phyloP scores from a whole-genome alignment of 2,797 vertebrate genomes.

The Karalla daura region DNA sequence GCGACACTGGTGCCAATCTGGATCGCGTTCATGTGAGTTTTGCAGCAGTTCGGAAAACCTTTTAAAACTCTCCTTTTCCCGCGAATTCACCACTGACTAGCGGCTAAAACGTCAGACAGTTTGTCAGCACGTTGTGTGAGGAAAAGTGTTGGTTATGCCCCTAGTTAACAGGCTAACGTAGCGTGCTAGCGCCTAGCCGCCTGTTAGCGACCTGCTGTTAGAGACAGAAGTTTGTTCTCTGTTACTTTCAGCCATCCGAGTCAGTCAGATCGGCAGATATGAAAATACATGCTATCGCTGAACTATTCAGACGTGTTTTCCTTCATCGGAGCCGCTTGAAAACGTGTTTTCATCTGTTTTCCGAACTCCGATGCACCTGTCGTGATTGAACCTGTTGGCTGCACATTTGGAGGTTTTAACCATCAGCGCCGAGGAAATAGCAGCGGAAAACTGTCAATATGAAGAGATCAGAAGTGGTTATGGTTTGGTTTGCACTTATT shows the following conservation, averaged over 20 bases:
- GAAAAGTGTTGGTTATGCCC: fast-evolving
- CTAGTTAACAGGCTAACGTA: background rate
- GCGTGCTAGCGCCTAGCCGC: constrained; percentile 49
- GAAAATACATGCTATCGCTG: fast-evolving
- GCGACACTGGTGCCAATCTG: constrained; percentile 38
- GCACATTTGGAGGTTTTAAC: background rate
- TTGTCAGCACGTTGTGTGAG: fast-evolving
- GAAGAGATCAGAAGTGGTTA: background rate
- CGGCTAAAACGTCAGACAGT: background rate
- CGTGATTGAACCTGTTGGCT: constrained; percentile 13
- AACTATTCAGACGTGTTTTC: fast-evolving
- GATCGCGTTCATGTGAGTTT: constrained; percentile 63
- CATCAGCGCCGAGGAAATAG: background rate
- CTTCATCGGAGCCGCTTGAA: background rate
- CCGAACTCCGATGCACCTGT: constrained; percentile 62
- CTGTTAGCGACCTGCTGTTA: constrained; percentile 5
- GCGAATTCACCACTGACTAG: fast-evolving
- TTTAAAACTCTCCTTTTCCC: background rate
- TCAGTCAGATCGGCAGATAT: too few relatives aligned
- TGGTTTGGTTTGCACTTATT: background rate
- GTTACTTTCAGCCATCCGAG: background rate
- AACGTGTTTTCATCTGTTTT: background rate
- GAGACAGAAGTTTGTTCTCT: too few relatives aligned
- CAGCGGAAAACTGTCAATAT: too few relatives aligned
- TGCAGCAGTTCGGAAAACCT: background rate